These are phyloP conservation scores for Anthopleura sola DNA, from an alignment of 64 coral and sea anemone species.

Conservation along the genomic window DNA sequence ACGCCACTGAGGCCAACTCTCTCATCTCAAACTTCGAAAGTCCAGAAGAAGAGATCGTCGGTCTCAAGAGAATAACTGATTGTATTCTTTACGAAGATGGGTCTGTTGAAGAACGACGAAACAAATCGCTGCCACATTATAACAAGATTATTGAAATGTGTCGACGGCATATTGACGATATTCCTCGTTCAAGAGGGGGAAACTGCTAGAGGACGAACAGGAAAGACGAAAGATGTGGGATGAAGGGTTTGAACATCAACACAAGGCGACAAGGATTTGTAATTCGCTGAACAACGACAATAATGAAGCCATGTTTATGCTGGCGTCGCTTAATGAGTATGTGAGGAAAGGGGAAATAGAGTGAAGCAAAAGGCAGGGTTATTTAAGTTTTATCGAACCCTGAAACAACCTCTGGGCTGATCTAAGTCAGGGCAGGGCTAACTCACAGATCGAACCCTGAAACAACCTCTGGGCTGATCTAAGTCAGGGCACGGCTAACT, in stretches of 20 bases:
- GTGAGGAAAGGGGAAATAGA: neutral
- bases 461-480: no score
- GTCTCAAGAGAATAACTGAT: neutral
- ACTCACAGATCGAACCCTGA: no score
- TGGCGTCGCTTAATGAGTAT: conserved; percentile 2
- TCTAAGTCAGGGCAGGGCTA: no score
- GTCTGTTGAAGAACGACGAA: neutral
- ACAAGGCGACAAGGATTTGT: neutral
- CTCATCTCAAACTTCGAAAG: neutral
- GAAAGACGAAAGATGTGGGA: neutral
- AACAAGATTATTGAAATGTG: conserved; percentile 20
- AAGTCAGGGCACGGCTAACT: no score
- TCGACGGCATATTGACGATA: neutral
- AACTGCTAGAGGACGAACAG: neutral
- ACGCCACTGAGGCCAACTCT: neutral
- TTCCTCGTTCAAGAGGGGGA: conserved; percentile 3
- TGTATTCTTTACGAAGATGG: conserved; percentile 1
- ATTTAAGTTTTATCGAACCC: no score
- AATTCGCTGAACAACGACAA: neutral
- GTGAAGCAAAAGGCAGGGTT: conserved; percentile 34
- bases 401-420: no score
- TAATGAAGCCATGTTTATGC: conserved; percentile 15
- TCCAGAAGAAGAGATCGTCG: neutral
- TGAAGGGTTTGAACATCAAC: neutral
- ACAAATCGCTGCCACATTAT: neutral